Base-by-base conservation (phyloP, 2,113 vertebrate genomes). In the Bostrychus sinensis region DNA sequence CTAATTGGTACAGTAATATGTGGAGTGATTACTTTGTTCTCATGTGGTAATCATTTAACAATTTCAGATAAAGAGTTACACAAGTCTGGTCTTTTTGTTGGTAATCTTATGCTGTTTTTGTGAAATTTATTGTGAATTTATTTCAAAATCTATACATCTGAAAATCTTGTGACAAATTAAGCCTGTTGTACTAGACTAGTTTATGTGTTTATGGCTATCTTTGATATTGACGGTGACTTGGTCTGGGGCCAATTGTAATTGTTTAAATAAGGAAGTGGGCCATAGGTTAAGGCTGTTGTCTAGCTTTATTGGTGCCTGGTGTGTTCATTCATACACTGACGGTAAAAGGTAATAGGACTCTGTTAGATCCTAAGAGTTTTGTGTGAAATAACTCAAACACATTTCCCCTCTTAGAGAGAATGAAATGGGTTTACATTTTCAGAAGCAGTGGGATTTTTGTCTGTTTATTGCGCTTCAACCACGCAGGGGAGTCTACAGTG, bases 271-370 rank as follows among this genome's bases (percentile, higher is more conserved):
- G 46, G 39, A 72, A 83, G 34, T 75, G 8, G 61, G 56, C 72
- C 58, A 79, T 28, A 39, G 53, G 42, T 84, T 66, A 75, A 64
- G 51, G 62, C 48, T 42, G 61, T 32, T 25, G 9, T 42, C 13
- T 28, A 3, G 41, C 25, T 12, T n/a, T 2, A 4, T 60, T 57
- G 39, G 53, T 5, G 22, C 45, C 12, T 25, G 12, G 22, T 48
- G 4, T 48, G 2, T 25, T 5, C 3, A 48, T 48, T 48, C 9
- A 45, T 34, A 34, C 7, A 34, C 32, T 34, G 32, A 7, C 7
- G 11, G 32, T 10, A 34, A n/a, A n/a, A n/a, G n/a, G n/a, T n/a
- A n/a, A n/a, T n/a, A n/a, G n/a, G n/a, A n/a, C n/a, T n/a, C n/a
- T n/a, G n/a, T n/a, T n/a, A n/a, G n/a, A n/a, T n/a, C n/a, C n/a